A percentile compares a stretch with the other conserved stretches of the same genome.
These are phyloP conservation scores for Pangasius larnaudii DNA, from an alignment of 2,797 vertebrate genomes.

Conservation along the genomic window DNA sequence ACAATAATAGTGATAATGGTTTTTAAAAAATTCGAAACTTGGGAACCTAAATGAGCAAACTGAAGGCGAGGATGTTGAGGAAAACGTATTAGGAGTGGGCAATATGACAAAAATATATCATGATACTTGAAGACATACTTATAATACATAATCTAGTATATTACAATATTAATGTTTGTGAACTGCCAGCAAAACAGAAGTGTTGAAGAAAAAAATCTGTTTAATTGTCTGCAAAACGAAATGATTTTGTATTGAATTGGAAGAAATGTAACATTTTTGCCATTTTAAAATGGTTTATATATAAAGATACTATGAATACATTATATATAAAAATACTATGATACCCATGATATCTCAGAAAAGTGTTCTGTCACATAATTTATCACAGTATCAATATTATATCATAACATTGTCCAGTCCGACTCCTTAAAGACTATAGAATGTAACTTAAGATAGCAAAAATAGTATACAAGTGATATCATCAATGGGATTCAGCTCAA, in stretches of 20 bases:
- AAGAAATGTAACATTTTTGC: too few species aligned
- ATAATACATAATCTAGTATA: background rate
- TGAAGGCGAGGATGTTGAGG: background rate
- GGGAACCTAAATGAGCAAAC: background rate
- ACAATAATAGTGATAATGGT: too few species aligned
- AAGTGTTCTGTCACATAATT: background rate
- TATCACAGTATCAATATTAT: background rate
- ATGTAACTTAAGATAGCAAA: background rate
- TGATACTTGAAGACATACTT: background rate
- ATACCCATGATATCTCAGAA: background rate
- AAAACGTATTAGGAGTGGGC: background rate
- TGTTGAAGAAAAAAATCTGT: too few species aligned
- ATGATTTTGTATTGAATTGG: too few species aligned
- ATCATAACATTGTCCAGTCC: too few species aligned
- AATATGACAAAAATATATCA: background rate
- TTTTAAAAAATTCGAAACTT: too few species aligned
- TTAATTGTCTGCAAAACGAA: too few species aligned
- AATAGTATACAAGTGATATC: background rate
- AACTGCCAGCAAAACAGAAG: too few species aligned
- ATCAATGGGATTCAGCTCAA: background rate
- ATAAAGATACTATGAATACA: too few species aligned
- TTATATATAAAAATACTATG: too few species aligned
- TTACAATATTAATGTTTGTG: background rate
- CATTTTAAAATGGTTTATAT: too few species aligned
- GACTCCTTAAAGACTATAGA: background rate